A percentile compares a stretch with the other conserved stretches of the same genome.
Conservation (phyloP, 2,797 vertebrate genomes). For the Dallia pectoralis region DNA sequence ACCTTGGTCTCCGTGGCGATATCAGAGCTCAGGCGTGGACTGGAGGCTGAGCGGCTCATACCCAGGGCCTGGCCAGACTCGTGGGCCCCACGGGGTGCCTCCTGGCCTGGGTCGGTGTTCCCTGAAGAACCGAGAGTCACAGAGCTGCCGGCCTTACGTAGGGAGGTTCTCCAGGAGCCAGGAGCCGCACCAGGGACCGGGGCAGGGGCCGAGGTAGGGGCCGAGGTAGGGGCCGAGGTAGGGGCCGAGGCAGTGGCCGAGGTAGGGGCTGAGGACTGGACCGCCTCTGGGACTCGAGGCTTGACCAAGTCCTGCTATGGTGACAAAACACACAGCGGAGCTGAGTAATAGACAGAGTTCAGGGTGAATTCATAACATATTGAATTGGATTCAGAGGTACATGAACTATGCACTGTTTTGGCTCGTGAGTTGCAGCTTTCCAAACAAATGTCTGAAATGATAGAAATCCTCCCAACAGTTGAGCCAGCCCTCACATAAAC, state of each 20-base stretch:
- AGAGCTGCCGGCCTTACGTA: slow-evolving; percentile 80
- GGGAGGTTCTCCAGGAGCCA: slow-evolving; percentile 78
- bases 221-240: slow-evolving; percentile 71
- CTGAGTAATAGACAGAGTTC: background rate
- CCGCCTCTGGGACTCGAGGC: slow-evolving; percentile 46
- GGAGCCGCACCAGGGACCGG: slow-evolving; percentile 58
- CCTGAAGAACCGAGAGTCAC: slow-evolving; percentile 74
- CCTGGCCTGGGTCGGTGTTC: slow-evolving; percentile 63
- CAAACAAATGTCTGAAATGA: no score
- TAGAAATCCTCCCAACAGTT: background rate
- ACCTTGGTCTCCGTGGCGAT: slow-evolving; percentile 69
- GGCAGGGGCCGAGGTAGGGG: slow-evolving; percentile 58
- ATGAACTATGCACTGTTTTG: no score
- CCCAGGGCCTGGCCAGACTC: slow-evolving; percentile 61
- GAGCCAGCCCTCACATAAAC: background rate
- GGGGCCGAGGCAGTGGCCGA: slow-evolving; percentile 23
- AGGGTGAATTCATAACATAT: no score
- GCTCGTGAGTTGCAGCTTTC: no score
- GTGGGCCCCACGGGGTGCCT: slow-evolving; percentile 58
- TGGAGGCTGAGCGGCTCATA: slow-evolving; percentile 82
- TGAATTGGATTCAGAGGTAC: no score
- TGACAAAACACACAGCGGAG: background rate
- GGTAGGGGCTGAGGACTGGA: no score
- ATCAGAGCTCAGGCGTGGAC: slow-evolving; percentile 79
- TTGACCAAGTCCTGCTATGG: slow-evolving; percentile 64